A percentile compares a stretch with the other conserved stretches of the same genome.
Conservation (phyloP, 2,113 vertebrate species). For the Bolborhynchus lineola region DNA sequence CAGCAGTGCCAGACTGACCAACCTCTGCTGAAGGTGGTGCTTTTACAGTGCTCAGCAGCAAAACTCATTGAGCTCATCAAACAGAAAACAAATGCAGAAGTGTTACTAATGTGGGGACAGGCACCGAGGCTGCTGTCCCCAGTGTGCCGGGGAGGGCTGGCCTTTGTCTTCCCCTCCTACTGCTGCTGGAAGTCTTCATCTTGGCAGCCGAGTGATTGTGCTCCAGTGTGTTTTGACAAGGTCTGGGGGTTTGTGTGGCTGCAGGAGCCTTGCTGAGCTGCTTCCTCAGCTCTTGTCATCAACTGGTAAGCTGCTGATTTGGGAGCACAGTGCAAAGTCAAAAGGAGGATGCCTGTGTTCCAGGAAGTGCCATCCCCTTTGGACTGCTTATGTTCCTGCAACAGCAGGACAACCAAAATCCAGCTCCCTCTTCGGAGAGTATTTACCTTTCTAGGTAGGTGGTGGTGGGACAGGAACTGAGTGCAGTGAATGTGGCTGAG, state of each 20-base stretch:
- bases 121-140: not conserved
- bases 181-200: not conserved
- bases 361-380: not conserved
- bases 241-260: not conserved
- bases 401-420: not conserved
- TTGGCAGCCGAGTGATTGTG: not conserved
- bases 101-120: not conserved
- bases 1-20: not conserved
- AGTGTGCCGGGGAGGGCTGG: rapidly evolving
- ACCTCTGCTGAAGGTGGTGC: not conserved
- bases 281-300: not conserved
- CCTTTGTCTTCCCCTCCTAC: not conserved
- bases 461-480: not conserved
- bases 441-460: not conserved
- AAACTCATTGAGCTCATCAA: not conserved
- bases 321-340: not conserved
- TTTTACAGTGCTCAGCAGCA: not conserved
- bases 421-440: not conserved
- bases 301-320: not conserved
- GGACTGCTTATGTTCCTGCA: not conserved
- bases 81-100: not conserved
- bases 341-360: not conserved
- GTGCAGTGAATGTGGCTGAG: not conserved
- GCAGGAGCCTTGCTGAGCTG: not conserved
- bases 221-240: not conserved